These are phyloP conservation scores for Sarcophaga rosellei DNA, from an alignment of 2,888 invertebrate species.

Conservation along the genomic window DNA sequence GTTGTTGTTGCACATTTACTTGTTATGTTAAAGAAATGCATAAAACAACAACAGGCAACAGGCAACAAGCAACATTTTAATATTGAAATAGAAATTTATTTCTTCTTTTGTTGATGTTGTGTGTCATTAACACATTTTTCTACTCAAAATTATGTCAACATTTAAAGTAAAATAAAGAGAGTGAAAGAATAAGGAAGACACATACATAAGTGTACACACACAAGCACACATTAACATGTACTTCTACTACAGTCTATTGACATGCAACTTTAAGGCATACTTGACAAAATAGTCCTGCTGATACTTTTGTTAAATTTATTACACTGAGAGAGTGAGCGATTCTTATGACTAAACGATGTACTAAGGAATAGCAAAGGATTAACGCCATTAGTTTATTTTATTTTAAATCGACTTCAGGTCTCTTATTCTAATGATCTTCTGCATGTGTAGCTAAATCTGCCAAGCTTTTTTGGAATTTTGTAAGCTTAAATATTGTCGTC, in stretches of 20 bases:
- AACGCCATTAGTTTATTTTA: too few relatives aligned
- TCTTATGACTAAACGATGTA: neutral
- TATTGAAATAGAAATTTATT: constrained; percentile 3
- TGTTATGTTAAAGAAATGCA: neutral
- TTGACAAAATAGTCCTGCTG: neutral
- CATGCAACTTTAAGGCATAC: constrained; percentile 62
- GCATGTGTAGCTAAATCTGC: too few relatives aligned
- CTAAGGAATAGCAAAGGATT: too few relatives aligned
- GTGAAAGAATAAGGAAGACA: neutral
- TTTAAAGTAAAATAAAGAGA: constrained; percentile 16
- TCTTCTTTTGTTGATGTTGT: constrained; percentile 26
- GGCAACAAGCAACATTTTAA: constrained; percentile 11
- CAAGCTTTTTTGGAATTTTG: too few relatives aligned
- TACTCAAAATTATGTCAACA: constrained; percentile 49
- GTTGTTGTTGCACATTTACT: neutral
- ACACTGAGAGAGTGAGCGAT: constrained; percentile 5
- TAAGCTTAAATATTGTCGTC: too few relatives aligned
- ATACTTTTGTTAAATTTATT: neutral
- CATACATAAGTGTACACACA: neutral
- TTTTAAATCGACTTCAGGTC: too few relatives aligned
- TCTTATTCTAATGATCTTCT: too few relatives aligned
- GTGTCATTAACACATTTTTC: constrained; percentile 55
- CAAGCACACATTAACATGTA: neutral
- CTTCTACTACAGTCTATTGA: constrained; percentile 39
- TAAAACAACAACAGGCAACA: neutral